phyloP scores from a whole-genome alignment of 2,113 vertebrate genomes.

The Tapirus terrestris region DNA sequence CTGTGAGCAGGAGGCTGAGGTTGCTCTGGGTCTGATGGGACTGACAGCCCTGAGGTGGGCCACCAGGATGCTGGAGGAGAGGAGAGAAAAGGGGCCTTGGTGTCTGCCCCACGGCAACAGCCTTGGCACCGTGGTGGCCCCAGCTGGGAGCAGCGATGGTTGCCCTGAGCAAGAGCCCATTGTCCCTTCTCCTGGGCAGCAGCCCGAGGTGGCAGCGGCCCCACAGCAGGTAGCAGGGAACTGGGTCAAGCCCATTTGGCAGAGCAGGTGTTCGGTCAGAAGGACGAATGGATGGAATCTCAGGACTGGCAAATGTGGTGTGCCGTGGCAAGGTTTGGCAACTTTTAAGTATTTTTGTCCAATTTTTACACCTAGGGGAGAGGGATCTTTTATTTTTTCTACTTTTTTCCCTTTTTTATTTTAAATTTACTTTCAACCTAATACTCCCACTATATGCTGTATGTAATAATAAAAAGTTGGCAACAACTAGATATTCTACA shows the following conservation, averaged over 20 bases:
- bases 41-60: background rate
- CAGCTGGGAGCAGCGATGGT: background rate
- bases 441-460: background rate
- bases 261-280: background rate
- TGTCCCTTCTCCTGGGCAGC: background rate
- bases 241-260: background rate
- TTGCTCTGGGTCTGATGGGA: background rate
- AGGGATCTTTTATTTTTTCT: background rate
- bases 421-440: background rate
- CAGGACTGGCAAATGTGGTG: rapidly evolving
- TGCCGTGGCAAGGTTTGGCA: background rate
- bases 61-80: background rate
- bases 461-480: background rate
- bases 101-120: background rate
- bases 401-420: background rate
- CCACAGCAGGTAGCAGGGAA: background rate
- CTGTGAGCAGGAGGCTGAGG: background rate
- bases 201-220: background rate
- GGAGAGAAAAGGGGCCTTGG: background rate
- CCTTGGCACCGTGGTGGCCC: background rate
- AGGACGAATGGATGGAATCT: background rate
- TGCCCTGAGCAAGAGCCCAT: background rate
- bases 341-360: background rate
- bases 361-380: background rate
- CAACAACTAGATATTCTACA: background rate